Evolutionary conservation across 2,888 invertebrate genomes (phyloP), one percentile per base, ranked within the genome.

Genomic region (Neocrepidodera transversa): DNA sequence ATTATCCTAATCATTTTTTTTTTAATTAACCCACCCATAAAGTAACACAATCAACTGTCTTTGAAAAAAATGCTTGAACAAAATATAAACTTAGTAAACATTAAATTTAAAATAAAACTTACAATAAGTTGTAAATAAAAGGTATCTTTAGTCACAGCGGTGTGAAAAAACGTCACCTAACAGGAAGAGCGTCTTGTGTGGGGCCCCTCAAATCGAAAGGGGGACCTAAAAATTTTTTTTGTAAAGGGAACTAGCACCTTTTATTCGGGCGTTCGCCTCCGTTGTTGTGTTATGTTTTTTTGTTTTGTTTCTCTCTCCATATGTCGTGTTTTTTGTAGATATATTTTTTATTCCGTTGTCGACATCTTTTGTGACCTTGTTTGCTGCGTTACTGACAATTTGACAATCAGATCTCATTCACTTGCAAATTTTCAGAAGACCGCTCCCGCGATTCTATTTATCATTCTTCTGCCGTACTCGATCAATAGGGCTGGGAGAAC

Each of bases 401-500:
- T 68, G 64, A 65, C 65, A 57, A 64, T 76, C 74, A 75, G 76
- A 74, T 75, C 60, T 60, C 72, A 68, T 70, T 73, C 75, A 75
- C 76, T 76, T 75, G 73, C 73, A 70, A 75, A 75, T 76, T 76
- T 76, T 76, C 74, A 69, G 67, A 67, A 68, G 68, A 74, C 76
- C 76, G 77, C 77, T 78, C 76, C 77, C 76, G 76, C 76, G 77
- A 77, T 75, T 70, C 71, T 68, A 63, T 65, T n/a, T 67, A 67
- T 64, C 71, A 68, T 70, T 70, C 68, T 73, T 70, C 67, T 66
- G 58, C 65, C 58, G 62, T 67, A 71, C 66, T 73, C 65, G 72
- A 80, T 88, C 88, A 88, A 82, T 88, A 88, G 64, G 84, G 84
- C 81, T 87, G 88, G 75, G 84, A 84, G 81, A 86, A 85, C 71